A percentile compares a stretch with the other conserved stretches of the same genome.
These are phyloP conservation scores for Hypotaenidia okinawae DNA, from an alignment of 2,797 vertebrate genomes.

Conservation along the genomic window DNA sequence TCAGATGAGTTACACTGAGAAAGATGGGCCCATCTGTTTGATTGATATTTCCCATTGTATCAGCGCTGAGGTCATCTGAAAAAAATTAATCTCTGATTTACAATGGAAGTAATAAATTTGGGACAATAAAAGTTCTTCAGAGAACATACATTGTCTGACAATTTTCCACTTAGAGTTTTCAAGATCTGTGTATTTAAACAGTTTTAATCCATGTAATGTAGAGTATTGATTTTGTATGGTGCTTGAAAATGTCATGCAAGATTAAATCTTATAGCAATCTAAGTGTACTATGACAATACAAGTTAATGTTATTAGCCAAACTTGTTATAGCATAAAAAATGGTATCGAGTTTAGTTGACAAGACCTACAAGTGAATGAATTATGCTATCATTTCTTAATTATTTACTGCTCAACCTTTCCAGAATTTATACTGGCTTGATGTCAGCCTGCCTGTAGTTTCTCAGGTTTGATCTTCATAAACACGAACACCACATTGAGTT, in stretches of 20 bases:
- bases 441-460: not conserved
- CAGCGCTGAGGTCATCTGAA: constrained; percentile 55
- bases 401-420: constrained; percentile 38
- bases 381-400: constrained; percentile 46
- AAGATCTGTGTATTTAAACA: constrained; percentile 68
- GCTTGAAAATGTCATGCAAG: constrained; percentile 68
- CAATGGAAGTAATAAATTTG: constrained; percentile 62
- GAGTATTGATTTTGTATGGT: constrained; percentile 72
- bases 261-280: constrained; percentile 64
- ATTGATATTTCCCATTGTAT: constrained; percentile 50
- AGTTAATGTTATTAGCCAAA: constrained; percentile 68
- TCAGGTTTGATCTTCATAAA: constrained; percentile 34
- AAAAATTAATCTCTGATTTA: constrained; percentile 60
- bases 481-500: not conserved
- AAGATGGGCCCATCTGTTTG: constrained; percentile 33
- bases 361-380: constrained; percentile 39
- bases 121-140: constrained; percentile 51
- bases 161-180: constrained; percentile 62
- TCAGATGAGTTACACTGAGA: constrained; percentile 22
- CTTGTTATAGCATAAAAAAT: constrained; percentile 62
- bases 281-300: constrained; percentile 60
- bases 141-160: constrained; percentile 49
- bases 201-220: constrained; percentile 67
- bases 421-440: constrained; percentile 15
- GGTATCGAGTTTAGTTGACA: constrained; percentile 40